These are phyloP conservation scores for Cryptus viduatorius DNA, from an alignment of 2,888 invertebrate species.

Conservation along the genomic window DNA sequence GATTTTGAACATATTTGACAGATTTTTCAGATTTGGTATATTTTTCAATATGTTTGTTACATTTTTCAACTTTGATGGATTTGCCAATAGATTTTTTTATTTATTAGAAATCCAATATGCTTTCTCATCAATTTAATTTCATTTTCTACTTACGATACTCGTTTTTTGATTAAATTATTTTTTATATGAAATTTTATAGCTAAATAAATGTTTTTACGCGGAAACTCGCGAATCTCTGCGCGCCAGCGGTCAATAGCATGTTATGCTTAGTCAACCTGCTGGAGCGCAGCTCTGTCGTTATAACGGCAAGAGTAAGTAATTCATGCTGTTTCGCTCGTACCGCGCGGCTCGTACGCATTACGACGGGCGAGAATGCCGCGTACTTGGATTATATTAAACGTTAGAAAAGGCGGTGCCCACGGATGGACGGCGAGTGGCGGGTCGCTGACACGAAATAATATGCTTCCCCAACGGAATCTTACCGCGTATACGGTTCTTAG, in stretches of 20 bases:
- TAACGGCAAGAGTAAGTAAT: conserved; percentile 35
- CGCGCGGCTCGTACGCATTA: conserved; percentile 13
- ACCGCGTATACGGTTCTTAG: background rate
- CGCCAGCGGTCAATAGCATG: conserved; percentile 13
- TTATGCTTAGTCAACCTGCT: conserved; percentile 20
- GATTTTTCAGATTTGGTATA: too few relatives aligned
- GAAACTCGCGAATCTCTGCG: conserved; percentile 11
- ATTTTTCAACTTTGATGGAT: too few relatives aligned
- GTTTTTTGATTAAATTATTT: background rate
- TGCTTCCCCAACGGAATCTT: background rate
- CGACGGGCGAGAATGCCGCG: background rate
- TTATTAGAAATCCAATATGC: too few relatives aligned
- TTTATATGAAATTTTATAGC: background rate
- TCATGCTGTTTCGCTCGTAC: conserved; percentile 12
- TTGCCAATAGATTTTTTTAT: too few relatives aligned
- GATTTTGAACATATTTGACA: too few relatives aligned
- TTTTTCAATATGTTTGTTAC: too few relatives aligned
- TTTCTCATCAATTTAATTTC: too few relatives aligned
- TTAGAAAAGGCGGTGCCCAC: conserved; percentile 40
- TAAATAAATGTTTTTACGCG: background rate
- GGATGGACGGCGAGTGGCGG: conserved; percentile 9
- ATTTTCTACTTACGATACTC: too few relatives aligned
- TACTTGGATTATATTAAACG: conserved; percentile 28
- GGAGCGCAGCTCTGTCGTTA: conserved; percentile 32
- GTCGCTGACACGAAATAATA: conserved; percentile 47